These are phyloP conservation scores for Nasua narica DNA, from an alignment of 2,797 vertebrate species.

Conservation along the genomic window DNA sequence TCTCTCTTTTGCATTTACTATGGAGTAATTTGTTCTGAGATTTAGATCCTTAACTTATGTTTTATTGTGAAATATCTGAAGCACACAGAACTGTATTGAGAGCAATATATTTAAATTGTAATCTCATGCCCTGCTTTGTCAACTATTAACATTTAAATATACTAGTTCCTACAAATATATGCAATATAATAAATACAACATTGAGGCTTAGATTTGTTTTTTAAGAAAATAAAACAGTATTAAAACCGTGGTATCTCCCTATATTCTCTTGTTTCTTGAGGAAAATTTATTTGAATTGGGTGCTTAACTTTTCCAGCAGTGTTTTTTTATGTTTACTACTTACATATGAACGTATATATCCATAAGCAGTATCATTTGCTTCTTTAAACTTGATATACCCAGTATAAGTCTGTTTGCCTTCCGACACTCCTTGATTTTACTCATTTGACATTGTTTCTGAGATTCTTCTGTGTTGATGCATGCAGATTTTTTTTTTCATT, in stretches of 20 bases:
- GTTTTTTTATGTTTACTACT: not conserved
- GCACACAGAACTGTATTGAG: not conserved
- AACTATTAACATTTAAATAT: not conserved
- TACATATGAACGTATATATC: not conserved
- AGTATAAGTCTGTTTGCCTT: not conserved
- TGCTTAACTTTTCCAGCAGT: not conserved
- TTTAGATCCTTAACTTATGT: not conserved
- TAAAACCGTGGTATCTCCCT: not conserved
- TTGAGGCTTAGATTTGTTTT: not conserved
- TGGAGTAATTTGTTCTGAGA: not conserved
- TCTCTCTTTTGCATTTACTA: not conserved
- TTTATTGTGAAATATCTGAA: not conserved
- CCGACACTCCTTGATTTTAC: not conserved
- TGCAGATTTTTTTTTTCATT: not conserved
- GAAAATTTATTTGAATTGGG: not conserved
- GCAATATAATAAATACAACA: not conserved
- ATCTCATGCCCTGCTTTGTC: not conserved
- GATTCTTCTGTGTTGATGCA: not conserved
- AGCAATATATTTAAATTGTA: not conserved
- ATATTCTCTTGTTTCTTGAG: not conserved
- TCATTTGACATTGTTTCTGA: not conserved
- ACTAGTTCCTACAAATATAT: not conserved
- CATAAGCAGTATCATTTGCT: not conserved
- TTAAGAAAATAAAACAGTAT: not conserved
- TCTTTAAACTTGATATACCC: slow-evolving; percentile 18